Evolutionary conservation across 2,888 invertebrate species (phyloP).

Genomic region (Chirona hameri): DNA sequence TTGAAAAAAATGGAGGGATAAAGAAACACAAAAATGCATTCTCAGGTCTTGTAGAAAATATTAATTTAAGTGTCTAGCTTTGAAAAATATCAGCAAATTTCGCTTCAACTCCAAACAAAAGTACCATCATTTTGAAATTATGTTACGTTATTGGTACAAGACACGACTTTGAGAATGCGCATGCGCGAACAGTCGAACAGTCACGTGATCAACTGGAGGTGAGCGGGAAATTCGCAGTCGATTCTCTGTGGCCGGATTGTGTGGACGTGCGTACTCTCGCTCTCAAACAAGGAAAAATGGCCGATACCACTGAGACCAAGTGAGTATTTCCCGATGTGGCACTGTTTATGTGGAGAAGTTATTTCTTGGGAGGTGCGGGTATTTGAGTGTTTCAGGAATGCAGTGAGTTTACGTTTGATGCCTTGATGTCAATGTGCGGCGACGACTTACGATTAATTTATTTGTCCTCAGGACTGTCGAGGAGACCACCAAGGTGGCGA

Average conservation of each 20-base stretch:
- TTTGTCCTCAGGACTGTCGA: background rate
- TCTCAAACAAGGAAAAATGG: background rate
- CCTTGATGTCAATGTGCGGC: background rate
- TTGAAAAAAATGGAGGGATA: too few species aligned
- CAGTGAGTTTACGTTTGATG: background rate
- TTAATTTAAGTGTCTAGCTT: too few species aligned
- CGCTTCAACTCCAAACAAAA: too few species aligned
- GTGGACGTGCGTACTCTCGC: background rate
- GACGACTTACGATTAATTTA: background rate
- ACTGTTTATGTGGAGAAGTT: background rate
- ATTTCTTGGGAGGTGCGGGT: background rate
- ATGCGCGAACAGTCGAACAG: slow-evolving; percentile 4
- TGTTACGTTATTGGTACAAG: background rate
- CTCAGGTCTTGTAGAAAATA: too few species aligned
- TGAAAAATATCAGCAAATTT: too few species aligned
- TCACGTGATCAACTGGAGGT: background rate
- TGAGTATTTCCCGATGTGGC: background rate
- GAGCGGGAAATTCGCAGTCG: slow-evolving; percentile 22
- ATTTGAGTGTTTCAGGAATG: background rate
- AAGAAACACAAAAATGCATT: too few species aligned
- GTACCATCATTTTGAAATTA: background rate
- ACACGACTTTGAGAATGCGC: background rate
- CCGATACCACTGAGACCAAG: background rate
- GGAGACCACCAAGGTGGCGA: slow-evolving; percentile 3
- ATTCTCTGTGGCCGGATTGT: background rate